Evolutionary conservation across 2,888 invertebrate genomes (phyloP).

Genomic region (Geotrupes spiniger): DNA sequence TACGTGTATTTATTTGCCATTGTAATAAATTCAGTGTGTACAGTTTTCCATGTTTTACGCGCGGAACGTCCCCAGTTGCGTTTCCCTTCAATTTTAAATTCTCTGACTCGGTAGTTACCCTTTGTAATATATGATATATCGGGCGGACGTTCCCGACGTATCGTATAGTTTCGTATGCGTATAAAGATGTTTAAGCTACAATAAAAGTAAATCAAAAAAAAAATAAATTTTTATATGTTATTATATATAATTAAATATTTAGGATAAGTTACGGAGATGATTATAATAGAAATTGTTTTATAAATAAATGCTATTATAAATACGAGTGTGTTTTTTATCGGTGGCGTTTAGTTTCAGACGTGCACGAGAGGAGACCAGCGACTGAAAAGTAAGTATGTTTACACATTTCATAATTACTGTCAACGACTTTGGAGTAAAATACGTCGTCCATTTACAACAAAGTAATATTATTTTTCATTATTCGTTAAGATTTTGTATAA

Average conservation of each 20-base stretch:
- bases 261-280: slow-evolving; percentile 42
- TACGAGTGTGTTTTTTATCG: not conserved
- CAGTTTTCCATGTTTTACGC: too few species aligned
- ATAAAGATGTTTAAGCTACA: slow-evolving; percentile 2
- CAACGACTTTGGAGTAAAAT: too few species aligned
- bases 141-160: too few species aligned
- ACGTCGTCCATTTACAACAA: too few species aligned
- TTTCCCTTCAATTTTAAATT: not conserved
- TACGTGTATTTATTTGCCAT: too few species aligned
- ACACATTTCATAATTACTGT: too few species aligned
- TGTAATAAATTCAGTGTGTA: too few species aligned
- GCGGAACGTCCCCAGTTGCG: slow-evolving; percentile 7
- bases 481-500: too few species aligned
- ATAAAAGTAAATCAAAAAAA: slow-evolving; percentile 13
- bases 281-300: slow-evolving; percentile 46
- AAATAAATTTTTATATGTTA: slow-evolving; percentile 22
- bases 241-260: slow-evolving; percentile 42
- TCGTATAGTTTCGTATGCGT: too few species aligned
- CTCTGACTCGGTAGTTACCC: not conserved
- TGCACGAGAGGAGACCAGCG: not conserved
- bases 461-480: too few species aligned
- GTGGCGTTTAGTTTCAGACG: not conserved
- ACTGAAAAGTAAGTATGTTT: slow-evolving; percentile 14
- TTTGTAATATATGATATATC: not conserved
- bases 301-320: slow-evolving; percentile 42